Evolutionary conservation across 1,140 invertebrate genomes (phyloP), one percentile per base, ranked within the genome.

Genomic region (Nebria ingens): DNA sequence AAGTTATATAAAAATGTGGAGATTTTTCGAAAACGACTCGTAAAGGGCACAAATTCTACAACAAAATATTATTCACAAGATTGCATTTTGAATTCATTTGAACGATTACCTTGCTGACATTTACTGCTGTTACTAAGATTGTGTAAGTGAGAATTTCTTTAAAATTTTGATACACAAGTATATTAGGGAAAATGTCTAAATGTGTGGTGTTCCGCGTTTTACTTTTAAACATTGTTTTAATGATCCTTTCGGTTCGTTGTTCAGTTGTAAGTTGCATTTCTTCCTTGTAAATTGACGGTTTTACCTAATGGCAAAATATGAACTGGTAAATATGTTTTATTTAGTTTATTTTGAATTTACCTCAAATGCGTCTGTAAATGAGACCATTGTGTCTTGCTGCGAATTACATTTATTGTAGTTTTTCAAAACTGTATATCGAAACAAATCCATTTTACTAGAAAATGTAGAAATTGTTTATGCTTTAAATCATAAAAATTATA

Each of bases 161-260:
- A 58, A 70, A 77, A 52, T 71, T 71, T 64, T 76, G 72, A 57
- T 75, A 76, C 34, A 76, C 57, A 2, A 76, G 42, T 1, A 73
- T 61, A 21, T 59, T 57, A 1, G 75, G 74, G 17, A 54, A 64
- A 1, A 64, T 56, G 17, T 45, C 40, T 12, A 45, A 19, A 61
- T 58, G 25, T 76, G 73, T 49, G 52, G 55, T 40, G 59, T 61
- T 22, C 56, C 11, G 17, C 19, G 12, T 2, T 57, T 59, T 61
- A 34, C 53, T 42, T 56, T 59, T 64, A 54, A 60, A 54, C n/a
- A 22, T 25, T 2, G 58, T 56, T 19, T 61, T 62, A 19, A 15
- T 55, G 19, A 65, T 49, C 56, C 58, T 61, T 55, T 62, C 63
- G 19, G 64, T 42, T 15, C 63, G 58, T 53, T 67, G 58, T 55